Evolutionary conservation across 1,140 invertebrate species (phyloP), one percentile per base, ranked within the genome.

Genomic region (Penaeus vannamei): DNA sequence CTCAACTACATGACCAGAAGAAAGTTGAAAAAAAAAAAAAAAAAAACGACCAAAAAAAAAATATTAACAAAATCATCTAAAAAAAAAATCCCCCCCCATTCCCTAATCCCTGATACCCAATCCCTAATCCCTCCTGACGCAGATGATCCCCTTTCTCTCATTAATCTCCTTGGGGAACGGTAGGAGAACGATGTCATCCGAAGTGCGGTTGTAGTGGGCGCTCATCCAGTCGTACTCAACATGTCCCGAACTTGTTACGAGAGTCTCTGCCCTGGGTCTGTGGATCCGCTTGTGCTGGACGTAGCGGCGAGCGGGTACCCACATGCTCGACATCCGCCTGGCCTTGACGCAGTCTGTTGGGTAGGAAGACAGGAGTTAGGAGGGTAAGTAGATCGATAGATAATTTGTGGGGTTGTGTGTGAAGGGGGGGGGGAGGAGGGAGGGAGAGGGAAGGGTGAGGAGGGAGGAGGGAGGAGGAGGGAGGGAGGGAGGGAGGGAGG

Each of bases 181-280:
- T 1, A 84, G n/a, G 1, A 89, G 82, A 7, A 17, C 29, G n/a
- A 89, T 84, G 72, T 62, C 76, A 81, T 89, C 87, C 0, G 82
- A 62, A 1, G 60, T 26, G 46, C 87, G 84, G 82, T 89, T 76
- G 82, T 89, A 89, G 26, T 84, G 82, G 23, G 87, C 87, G 61
- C 82, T 89, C 87, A 89, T 80, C 87, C 87, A 89, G 36, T 84
- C 82, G 23, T 89, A 89, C 53, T 89, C 87, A 26, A 89, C 66
- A 61, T 84, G 77, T 82, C 82, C 72, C 4, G 17, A 46, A 59
- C 66, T 42, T 19, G 82, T 32, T 19, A 42, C 29, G 2, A 32
- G 29, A 17, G 82, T 23, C 2, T 76, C 59, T 7, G 26, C 79
- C n/a, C 26, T 20, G 19, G 81, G 80, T 19, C 64, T 69, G n/a